Conservation (phyloP, 2,888 invertebrate genomes). For the Colostygia pectinataria region DNA sequence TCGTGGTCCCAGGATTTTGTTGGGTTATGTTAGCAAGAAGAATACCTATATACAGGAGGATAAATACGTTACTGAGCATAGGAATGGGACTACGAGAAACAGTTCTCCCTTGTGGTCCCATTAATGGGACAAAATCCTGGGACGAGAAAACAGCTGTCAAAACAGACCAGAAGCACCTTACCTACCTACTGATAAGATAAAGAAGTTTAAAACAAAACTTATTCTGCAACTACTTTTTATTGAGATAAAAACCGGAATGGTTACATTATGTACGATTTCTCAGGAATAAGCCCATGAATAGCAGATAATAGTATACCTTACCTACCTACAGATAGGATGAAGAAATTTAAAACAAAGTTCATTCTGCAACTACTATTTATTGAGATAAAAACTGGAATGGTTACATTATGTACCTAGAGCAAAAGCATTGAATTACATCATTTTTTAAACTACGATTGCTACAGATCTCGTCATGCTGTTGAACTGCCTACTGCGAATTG, state of each 20-base stretch:
- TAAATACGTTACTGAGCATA: too few relatives aligned
- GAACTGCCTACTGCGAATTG: conserved; percentile 10
- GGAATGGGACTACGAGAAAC: too few relatives aligned
- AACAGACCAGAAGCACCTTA: too few relatives aligned
- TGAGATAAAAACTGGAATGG: conserved; percentile 54
- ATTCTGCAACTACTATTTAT: conserved; percentile 37
- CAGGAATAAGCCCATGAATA: too few relatives aligned
- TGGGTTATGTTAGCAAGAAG: too few relatives aligned
- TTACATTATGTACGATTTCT: too few relatives aligned
- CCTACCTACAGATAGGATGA: neutral
- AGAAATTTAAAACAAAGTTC: neutral
- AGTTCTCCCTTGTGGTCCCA: too few relatives aligned
- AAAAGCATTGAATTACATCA: conserved; percentile 30
- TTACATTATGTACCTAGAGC: conserved; percentile 45
- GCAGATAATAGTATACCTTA: neutral
- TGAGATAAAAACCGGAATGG: conserved; percentile 54
- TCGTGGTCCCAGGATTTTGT: too few relatives aligned
- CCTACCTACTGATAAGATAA: neutral
- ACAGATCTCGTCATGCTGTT: conserved; percentile 25
- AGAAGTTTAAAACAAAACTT: neutral
- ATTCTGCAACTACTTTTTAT: conserved; percentile 37
- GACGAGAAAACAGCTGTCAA: too few relatives aligned
- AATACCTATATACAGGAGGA: too few relatives aligned
- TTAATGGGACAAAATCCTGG: too few relatives aligned
- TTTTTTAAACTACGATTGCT: conserved; percentile 27